A percentile compares a stretch with the other conserved stretches of the same genome.
Evolutionary conservation across 2,113 vertebrate genomes (phyloP).

Genomic region (Notiomystis cincta): DNA sequence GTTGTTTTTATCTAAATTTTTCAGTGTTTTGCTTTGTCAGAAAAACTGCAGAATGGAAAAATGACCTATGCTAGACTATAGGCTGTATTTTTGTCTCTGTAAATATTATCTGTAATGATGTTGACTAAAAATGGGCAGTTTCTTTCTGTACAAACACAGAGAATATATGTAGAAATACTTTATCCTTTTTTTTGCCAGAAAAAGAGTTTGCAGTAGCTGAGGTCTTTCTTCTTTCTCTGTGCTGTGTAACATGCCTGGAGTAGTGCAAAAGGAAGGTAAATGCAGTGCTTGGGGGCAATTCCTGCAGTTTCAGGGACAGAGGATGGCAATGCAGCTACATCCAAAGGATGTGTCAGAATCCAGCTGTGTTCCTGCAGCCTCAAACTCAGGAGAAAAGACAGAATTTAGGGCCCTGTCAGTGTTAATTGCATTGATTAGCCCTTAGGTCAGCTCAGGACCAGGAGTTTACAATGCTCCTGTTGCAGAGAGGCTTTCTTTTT

Average conservation of each 20-base stretch:
- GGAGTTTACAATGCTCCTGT: too few relatives aligned
- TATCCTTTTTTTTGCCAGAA: neutral
- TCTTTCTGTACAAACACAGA: neutral
- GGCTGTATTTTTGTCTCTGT: neutral
- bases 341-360: neutral
- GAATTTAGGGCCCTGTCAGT: neutral
- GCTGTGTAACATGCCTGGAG: neutral
- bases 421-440: neutral
- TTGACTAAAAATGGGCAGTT: neutral
- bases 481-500: neutral
- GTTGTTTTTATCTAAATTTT: neutral
- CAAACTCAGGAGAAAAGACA: neutral
- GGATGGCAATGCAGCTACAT: neutral
- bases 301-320: neutral
- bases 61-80: neutral
- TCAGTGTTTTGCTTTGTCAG: neutral
- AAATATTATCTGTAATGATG: neutral
- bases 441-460: neutral
- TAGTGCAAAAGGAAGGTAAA: neutral
- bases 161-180: neutral
- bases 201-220: neutral
- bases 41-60: neutral
- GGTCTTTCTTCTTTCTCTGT: neutral
- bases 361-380: neutral
- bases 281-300: neutral